Evolutionary conservation across 1,140 invertebrate species (phyloP).

Genomic region (Drosophila cardini): DNA sequence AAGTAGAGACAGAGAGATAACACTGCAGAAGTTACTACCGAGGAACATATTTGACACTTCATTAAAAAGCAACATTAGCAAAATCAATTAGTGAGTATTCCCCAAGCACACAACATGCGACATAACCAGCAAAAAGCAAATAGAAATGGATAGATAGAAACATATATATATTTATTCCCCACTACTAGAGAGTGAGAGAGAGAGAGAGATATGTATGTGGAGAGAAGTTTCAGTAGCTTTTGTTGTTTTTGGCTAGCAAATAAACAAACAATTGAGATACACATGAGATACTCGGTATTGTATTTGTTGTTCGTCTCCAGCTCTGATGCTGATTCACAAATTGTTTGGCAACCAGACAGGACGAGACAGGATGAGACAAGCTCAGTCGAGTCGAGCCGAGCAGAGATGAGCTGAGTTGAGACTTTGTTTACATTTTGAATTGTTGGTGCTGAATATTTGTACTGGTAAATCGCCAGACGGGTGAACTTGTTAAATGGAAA

Average conservation of each 20-base stretch:
- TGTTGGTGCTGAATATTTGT: constrained; percentile 59
- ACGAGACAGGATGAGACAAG: constrained; percentile 8
- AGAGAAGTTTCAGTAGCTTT: constrained; percentile 43
- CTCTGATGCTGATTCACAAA: constrained; percentile 61
- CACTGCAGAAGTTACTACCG: constrained; percentile 35
- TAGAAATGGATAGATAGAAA: constrained; percentile 28
- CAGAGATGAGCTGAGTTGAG: constrained; percentile 22
- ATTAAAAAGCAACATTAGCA: constrained; percentile 82
- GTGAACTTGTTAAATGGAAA: constrained; percentile 50
- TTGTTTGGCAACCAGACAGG: constrained; percentile 60
- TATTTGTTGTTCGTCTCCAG: constrained; percentile 55
- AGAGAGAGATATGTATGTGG: no score
- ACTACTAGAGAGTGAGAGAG: neutral
- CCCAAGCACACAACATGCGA: constrained; percentile 55
- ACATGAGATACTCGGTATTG: constrained; percentile 35
- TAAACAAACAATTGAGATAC: constrained; percentile 76
- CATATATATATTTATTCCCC: neutral
- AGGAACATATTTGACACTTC: constrained; percentile 76
- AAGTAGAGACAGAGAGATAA: neutral
- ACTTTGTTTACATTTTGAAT: constrained; percentile 81
- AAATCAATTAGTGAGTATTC: constrained; percentile 78
- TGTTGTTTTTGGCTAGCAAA: constrained; percentile 78
- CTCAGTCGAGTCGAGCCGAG: neutral
- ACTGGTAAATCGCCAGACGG: constrained; percentile 45
- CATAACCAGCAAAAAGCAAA: constrained; percentile 45